Base-by-base conservation (phyloP, 2,888 invertebrate genomes). In the Aradus depressus region DNA sequence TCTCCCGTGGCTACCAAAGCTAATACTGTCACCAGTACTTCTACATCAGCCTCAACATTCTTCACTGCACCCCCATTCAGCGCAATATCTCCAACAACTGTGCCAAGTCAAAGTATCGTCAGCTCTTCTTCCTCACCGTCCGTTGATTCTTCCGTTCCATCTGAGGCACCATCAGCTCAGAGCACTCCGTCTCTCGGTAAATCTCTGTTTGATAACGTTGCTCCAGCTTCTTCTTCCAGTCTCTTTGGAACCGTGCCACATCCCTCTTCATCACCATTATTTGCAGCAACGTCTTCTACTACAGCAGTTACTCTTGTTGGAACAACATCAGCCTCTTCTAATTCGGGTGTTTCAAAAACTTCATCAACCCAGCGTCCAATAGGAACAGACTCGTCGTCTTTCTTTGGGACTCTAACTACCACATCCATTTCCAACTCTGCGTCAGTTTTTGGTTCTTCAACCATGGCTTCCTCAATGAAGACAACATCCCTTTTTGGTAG, bases 381-480 rank as follows among this genome's bases (percentile, higher is more conserved):
- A n/a, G n/a, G n/a, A n/a, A n/a, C n/a, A n/a, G n/a, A n/a, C n/a
- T n/a, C n/a, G n/a, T n/a, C n/a, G n/a, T n/a, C n/a, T n/a, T n/a
- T n/a, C 18, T 19, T 16, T 26, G 22, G 12, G 12, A 54, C 62
- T 12, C 52, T 57, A 28, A 56, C 64, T 28, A 59, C 62, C 56
- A 62, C 62, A 54, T 53, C 62, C 1, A 51, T 62, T 44, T 51
- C 60, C 6, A 54, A 50, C 19, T 44, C 42, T 50, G 19, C 8
- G 14, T 28, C 8, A 26, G 8, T 18, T 5, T 16, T 41, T 22
- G 37, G 50, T 37, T 31, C 55, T 44, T 48, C 58, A 50, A 22
- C 52, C 25, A 26, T 54, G 28, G 34, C 53, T 25, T 14, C 48
- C 10, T 39, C 47, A 45, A 41, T 42, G 49, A 44, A 31, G 37